Conservation (phyloP, 2,797 vertebrate genomes). For the Triplophysa yarkandensis region DNA sequence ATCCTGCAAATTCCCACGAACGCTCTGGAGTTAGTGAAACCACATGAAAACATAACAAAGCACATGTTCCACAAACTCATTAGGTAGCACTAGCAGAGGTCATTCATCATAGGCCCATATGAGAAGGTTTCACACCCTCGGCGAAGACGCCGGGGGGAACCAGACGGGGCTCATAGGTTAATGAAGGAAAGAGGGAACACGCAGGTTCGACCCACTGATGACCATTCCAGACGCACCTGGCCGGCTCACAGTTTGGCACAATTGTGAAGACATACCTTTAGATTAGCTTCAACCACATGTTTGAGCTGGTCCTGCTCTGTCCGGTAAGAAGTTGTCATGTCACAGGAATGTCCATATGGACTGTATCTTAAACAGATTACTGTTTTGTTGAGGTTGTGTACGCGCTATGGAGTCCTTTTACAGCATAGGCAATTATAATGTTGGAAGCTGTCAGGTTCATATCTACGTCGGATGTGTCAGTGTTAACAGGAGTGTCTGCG, state of each 20-base stretch:
- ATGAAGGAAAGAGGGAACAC: conserved; percentile 55
- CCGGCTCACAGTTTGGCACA: conserved; percentile 36
- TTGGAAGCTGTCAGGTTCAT: conserved; percentile 39
- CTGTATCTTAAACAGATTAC: conserved; percentile 25
- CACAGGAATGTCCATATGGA: conserved; percentile 40
- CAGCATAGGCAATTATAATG: conserved; percentile 25
- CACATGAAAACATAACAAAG: conserved; percentile 65
- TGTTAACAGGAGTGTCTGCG: not conserved
- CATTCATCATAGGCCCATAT: conserved; percentile 73
- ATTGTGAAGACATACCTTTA: conserved; percentile 42
- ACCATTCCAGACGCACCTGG: conserved; percentile 52
- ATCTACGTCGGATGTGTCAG: conserved; percentile 16
- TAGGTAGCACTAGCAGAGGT: conserved; percentile 63
- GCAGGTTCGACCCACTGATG: conserved; percentile 53
- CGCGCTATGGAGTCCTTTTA: conserved; percentile 13
- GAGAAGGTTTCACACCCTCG: conserved; percentile 58
- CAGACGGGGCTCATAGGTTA: conserved; percentile 55
- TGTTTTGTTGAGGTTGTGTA: conserved; percentile 2
- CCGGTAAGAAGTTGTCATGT: conserved; percentile 37
- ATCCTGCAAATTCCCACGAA: conserved; percentile 49
- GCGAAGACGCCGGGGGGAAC: conserved; percentile 47
- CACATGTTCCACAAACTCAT: conserved; percentile 70
- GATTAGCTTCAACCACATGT: conserved; percentile 46
- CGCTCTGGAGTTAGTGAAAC: conserved; percentile 59
- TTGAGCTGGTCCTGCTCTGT: conserved; percentile 35